A percentile compares a stretch with the other conserved stretches of the same genome.
Evolutionary conservation across 2,797 vertebrate species (phyloP).

Genomic region (Hippopotamyrus pictus): DNA sequence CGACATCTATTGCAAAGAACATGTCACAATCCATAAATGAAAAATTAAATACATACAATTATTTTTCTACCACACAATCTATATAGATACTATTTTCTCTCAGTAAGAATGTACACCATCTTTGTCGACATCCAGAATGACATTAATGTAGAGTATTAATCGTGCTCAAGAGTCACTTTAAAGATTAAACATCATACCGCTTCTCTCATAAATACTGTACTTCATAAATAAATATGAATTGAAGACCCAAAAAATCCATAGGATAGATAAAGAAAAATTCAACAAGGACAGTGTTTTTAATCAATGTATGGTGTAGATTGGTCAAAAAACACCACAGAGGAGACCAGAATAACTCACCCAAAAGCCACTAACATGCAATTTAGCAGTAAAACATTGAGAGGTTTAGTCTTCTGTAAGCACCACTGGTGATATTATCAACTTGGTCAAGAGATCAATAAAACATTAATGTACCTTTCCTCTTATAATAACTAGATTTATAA

Average conservation of each 20-base stretch:
- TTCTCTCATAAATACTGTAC: background rate
- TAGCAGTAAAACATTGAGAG: background rate
- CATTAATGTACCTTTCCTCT: background rate
- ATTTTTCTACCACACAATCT: background rate
- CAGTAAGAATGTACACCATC: background rate
- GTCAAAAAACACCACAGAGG: background rate
- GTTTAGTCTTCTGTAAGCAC: background rate
- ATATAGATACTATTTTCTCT: background rate
- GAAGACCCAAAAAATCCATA: background rate
- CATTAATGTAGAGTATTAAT: background rate
- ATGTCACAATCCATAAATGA: background rate
- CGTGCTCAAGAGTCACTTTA: background rate
- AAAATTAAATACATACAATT: background rate
- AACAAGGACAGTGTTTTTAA: background rate
- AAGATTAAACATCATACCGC: background rate
- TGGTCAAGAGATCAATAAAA: background rate
- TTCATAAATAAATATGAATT: background rate
- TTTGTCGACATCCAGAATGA: background rate
- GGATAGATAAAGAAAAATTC: background rate
- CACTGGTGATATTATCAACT: background rate
- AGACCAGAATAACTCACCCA: background rate
- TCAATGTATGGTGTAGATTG: background rate
- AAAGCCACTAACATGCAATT: background rate
- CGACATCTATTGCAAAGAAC: background rate
- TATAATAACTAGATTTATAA: background rate